Evolutionary conservation across 2,888 invertebrate species (phyloP).

Genomic region (Neoascia interrupta): DNA sequence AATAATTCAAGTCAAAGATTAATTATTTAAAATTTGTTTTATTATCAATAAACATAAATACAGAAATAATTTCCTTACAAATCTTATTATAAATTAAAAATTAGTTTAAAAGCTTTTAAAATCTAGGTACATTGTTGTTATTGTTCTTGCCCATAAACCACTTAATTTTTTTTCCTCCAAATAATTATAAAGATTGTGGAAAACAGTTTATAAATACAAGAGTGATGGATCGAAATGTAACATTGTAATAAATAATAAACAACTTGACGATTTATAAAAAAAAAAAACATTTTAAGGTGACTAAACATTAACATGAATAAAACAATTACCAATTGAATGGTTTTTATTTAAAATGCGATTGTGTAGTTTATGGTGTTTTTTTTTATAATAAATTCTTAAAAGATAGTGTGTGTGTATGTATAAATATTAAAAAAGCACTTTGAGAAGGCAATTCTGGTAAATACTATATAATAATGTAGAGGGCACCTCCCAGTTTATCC

Average conservation of each 20-base stretch:
- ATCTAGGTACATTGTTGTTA: slow-evolving; percentile 60
- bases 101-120: slow-evolving; percentile 55
- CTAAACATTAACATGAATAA: slow-evolving; percentile 34
- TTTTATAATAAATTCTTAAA: slow-evolving; percentile 7
- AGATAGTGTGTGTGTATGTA: too few species aligned
- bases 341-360: neutral
- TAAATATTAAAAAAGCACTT: slow-evolving; percentile 52
- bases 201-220: slow-evolving; percentile 41
- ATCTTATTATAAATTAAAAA: slow-evolving; percentile 48
- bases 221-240: slow-evolving; percentile 41
- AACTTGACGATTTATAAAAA: slow-evolving; percentile 18
- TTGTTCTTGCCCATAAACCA: slow-evolving; percentile 49
- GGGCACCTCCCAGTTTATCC: slow-evolving; percentile 25
- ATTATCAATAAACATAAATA: slow-evolving; percentile 58
- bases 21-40: slow-evolving; percentile 21
- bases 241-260: slow-evolving; percentile 3
- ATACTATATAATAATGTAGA: neutral
- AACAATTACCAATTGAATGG: slow-evolving; percentile 2
- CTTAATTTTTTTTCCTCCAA: slow-evolving; percentile 27
- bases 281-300: slow-evolving; percentile 36
- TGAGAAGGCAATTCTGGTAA: slow-evolving; percentile 52
- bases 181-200: slow-evolving; percentile 4
- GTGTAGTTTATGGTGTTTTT: neutral
- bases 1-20: too few species aligned
- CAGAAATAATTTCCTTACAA: slow-evolving; percentile 35